Base-by-base conservation (phyloP, 2,888 invertebrate species). In the Pediacus dermestoides region DNA sequence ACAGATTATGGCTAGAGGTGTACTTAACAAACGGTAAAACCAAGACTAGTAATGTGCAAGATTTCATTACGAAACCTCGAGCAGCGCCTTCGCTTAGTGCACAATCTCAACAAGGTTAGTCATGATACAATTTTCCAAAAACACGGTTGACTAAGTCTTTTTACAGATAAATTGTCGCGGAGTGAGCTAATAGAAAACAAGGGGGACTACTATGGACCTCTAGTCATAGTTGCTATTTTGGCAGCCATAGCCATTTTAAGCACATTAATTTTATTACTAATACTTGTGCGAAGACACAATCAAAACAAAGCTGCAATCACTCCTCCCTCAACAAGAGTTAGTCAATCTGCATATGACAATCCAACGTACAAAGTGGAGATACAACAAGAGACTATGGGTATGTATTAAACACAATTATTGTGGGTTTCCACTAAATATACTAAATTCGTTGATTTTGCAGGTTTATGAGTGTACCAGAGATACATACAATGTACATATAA, bases 291-390 rank as follows among this genome's bases (percentile, higher is more conserved):
- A 57, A 75, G 89, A 58, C 81, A 70, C 48, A 76, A 76, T 38
- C 78, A 79, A 59, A 78, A 80, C 62, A 83, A 83, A 65, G 78
- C 84, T 61, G 84, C 88, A 46, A 88, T 89, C 61, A 89, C 89
- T 34, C 60, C 67, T 52, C 80, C 88, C 30, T 26, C 37, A n/a
- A 77, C 80, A 8, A 71, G 88, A 49, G 88, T 88, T 63, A 82
- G 79, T 52, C 88, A 89, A 33, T 87, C 89, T n/a, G 88, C 89
- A 27, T 91, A 91, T 63, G 91, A 92, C 69, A 92, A 91, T 72
- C 91, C 91, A 28, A 89, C 90, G 59, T 92, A 91, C 75, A 92
- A 92, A 80, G 87, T 91, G 67, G 89, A 89, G 73, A 81, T 89
- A 68, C 89, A 89, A 71, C 89, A 89, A 73, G 89, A 89, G 75